Evolutionary conservation across 1,140 invertebrate species (phyloP), one percentile per base, ranked within the genome.

Genomic region (Aphelenchoides avenae): DNA sequence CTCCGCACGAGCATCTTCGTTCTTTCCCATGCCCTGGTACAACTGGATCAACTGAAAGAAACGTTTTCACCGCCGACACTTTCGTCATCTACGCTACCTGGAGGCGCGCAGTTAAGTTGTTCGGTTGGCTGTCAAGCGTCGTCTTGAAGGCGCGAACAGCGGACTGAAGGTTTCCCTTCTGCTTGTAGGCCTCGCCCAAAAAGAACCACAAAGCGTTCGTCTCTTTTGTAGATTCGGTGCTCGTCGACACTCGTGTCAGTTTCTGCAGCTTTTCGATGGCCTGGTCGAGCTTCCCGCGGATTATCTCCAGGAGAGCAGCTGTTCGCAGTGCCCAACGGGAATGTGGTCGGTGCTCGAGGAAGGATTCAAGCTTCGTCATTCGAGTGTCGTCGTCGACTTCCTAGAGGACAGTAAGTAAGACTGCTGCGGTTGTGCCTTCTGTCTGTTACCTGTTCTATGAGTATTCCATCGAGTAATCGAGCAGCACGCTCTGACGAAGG

Each of bases 121-220:
- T 33, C 33, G 67, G 50, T n/a, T 64, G 52, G 24, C 68, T 41
- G 11, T 64, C 61, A 11, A 64, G n/a, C 11, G 60, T 40, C 26
- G 18, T 48, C 61, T 36, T 55, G 44, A 24, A 64, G 13, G 48
- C 61, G 5, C 61, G 54, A 13, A 70, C 66, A 9, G 61, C 61
- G 11, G 61, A 64, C 27, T 59, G 66, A 15, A 71, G 40, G 31
- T 70, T 64, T 9, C 59, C 59, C 27, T 70, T 62, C 44, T 64
- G 66, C 40, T 62, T 57, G 24, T 64, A 64, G 26, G 66, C 61
- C 24, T 61, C 55, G n/a, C 57, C 29, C 4, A 57, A n/a, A 60
- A 57, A 57, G 20, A 61, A n/a, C 55, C 55, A 57, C 33, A 57
- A 36, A 44, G 58, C 37, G 34, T 40, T 39, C 15, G 65, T 3